A percentile compares a stretch with the other conserved stretches of the same genome.
phyloP scores from a whole-genome alignment of 2,113 vertebrate species.

The Tachuris rubrigastra region DNA sequence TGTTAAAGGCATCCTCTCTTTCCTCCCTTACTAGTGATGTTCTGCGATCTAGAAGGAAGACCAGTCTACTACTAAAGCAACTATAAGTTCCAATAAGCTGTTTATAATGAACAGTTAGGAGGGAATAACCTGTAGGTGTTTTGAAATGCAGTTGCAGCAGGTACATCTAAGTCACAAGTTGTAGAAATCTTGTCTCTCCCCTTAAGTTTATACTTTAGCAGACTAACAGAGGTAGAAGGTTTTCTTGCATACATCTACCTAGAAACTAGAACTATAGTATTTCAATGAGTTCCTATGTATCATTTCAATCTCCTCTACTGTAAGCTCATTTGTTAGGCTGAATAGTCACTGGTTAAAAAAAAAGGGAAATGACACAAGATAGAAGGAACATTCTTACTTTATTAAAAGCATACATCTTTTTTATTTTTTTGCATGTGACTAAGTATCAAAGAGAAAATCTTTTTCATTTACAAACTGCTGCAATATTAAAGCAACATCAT shows the following conservation, averaged over 20 bases:
- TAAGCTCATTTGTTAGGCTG: not conserved
- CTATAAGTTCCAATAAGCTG: not conserved
- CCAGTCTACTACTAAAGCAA: not conserved
- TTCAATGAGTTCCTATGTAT: not conserved
- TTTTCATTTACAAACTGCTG: not conserved
- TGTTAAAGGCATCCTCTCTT: not conserved
- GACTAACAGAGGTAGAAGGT: not conserved
- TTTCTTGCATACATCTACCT: not conserved
- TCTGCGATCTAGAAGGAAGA: not conserved
- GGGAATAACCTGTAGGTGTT: not conserved
- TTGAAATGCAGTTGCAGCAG: not conserved
- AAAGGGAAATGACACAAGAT: not conserved
- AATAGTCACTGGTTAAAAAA: not conserved
- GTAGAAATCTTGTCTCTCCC: not conserved
- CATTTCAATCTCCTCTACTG: not conserved
- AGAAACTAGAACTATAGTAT: not conserved
- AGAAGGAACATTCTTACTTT: not conserved
- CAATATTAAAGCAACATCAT: not conserved
- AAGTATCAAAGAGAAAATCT: not conserved
- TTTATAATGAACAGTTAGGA: not conserved
- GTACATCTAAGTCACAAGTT: not conserved
- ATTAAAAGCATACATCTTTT: not conserved
- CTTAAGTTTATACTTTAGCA: too few species aligned
- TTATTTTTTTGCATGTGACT: not conserved
- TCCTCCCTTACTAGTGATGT: not conserved